Percentiles rank a stretch among this genome's conserved stretches.
phyloP scores from a whole-genome alignment of 2,797 vertebrate species.

The Micrastur ruficollis region DNA sequence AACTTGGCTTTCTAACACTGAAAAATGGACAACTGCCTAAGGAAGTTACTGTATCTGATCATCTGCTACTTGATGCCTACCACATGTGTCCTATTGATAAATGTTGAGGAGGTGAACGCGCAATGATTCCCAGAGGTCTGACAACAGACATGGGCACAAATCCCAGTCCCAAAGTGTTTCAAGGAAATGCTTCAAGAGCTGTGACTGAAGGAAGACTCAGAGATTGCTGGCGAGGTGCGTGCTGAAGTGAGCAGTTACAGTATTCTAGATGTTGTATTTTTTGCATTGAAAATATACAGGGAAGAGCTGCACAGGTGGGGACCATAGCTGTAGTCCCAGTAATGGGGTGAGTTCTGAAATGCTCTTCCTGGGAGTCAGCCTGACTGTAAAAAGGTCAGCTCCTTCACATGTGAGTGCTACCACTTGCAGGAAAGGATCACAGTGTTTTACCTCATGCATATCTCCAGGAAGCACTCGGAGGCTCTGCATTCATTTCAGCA shows the following conservation, averaged over 20 bases:
- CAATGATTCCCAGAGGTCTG: neutral
- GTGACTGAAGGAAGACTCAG: neutral
- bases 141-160: neutral
- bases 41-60: neutral
- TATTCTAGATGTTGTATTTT: neutral
- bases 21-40: neutral
- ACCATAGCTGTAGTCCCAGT: neutral
- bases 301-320: neutral
- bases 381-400: neutral
- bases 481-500: neutral
- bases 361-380: neutral
- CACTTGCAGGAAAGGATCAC: neutral
- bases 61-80: neutral
- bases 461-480: neutral
- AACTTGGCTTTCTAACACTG: neutral
- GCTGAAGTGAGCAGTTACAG: neutral
- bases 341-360: neutral
- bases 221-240: neutral
- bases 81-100: neutral
- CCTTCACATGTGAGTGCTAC: neutral
- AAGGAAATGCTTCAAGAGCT: neutral
- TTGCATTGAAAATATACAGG: neutral
- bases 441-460: neutral
- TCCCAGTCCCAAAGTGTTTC: neutral
- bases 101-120: neutral